Base-by-base conservation (phyloP, 1,140 invertebrate species). In the Drosophila sturtevanti region DNA sequence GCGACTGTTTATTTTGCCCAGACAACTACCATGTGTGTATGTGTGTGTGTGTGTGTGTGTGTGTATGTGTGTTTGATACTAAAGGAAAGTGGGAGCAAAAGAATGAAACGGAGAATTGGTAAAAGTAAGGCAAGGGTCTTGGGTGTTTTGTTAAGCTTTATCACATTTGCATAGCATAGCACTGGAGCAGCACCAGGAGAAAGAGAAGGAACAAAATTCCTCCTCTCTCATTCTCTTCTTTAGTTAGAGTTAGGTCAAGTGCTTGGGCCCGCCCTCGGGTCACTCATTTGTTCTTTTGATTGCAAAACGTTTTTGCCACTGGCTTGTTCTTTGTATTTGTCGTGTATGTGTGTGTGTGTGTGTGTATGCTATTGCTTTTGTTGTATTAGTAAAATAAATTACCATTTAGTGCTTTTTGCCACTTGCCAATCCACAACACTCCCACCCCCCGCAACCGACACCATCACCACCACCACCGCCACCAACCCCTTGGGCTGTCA, bases 351-450 rank as follows among this genome's bases (percentile, higher is more conserved):
- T 24, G 24, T 24, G 24, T 24, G 24, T 24, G 24, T 24, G 24
- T 24, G 24, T 24, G 24, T 31, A 31, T 75, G 61, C 52, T 64
- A 66, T 68, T 58, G 65, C 72, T 80, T 80, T 87, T 87, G 85
- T 87, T 89, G 84, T 89, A 89, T 89, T 89, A 89, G 85, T 84
- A 89, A 89, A 89, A 89, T 89, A 89, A 89, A 89, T 89, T 89
- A 89, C 84, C 85, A 89, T 89, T 89, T 89, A 89, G 84, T 89
- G 79, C 85, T 89, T 84, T 89, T 87, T 87, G 84, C 84, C 82
- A 84, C 82, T 79, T 74, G 66, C 76, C 72, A 34, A 63, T 21
- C 52, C 37, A 64, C 52, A 6, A 21, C 12, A 22, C 4, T 9
- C 0, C 27, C 27, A 1, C 11, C 21, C 10, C 34, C 34, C 27